Evolutionary conservation across 2,888 invertebrate species (phyloP), one percentile per base, ranked within the genome.

Genomic region (Polydrusus cervinus): DNA sequence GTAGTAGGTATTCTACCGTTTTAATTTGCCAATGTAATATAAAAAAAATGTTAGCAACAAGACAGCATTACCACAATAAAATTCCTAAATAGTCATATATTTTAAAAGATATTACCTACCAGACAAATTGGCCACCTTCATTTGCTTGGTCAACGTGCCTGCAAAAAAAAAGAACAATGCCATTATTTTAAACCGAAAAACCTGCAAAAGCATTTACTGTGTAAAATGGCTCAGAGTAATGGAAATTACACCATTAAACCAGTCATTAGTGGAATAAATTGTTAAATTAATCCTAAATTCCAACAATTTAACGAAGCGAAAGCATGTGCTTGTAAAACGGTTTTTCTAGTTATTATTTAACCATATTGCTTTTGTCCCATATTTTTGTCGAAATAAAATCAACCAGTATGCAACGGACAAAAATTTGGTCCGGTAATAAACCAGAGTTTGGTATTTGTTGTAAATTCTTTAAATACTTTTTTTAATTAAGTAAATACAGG

Each of bases 181-280:
- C 61, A 61, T 61, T 61, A 61, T 61, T 61, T 18, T 38, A 57
- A 57, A 57, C 14, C 30, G 30, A n/a, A 57, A 55, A 34, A 38
- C 34, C 57, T 16, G 34, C 11, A 34, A 34, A 38, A 34, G 38
- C 57, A 57, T 57, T 57, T 18, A 57, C 57, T 57, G 40, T 34
- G 40, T 13, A 61, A 61, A 61, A 61, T 30, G 16, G 61, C 34
- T 11, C 20, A 66, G 25, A 57, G 65, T 65, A 72, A 72, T 72
- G 72, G 49, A 72, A 49, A 72, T 72, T 66, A 34, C 72, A 49
- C 72, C 30, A 72, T 66, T 34, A 66, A 72, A 57, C 34, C 60
- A 55, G 72, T 66, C 60, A 72, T 72, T 72, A 66, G 57, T 14
- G 40, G 40, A 66, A 72, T 72, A 66, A 72, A 72, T 72, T 57